Evolutionary conservation across 2,797 vertebrate genomes (phyloP).

Genomic region (Siniperca obscura): DNA sequence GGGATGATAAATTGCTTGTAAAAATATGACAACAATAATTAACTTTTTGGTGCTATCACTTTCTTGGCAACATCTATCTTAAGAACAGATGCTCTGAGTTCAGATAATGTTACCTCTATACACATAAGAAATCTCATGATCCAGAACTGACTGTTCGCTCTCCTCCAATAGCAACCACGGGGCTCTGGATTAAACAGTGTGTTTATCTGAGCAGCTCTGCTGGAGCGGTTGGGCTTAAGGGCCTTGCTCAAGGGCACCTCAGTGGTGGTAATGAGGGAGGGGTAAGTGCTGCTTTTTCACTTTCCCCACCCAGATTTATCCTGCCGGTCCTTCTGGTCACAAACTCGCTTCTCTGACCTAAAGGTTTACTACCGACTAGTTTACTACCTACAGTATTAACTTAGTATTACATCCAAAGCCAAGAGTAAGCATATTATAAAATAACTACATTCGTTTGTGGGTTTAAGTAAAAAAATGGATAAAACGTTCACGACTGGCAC

Average conservation of each 20-base stretch:
- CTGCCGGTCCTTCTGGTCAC: too few relatives aligned
- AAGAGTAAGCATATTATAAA: background rate
- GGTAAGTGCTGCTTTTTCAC: too few relatives aligned
- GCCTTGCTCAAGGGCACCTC: too few relatives aligned
- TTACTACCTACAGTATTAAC: background rate
- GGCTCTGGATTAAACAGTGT: background rate
- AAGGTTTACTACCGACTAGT: background rate
- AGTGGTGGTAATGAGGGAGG: too few relatives aligned
- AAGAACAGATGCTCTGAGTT: constrained; percentile 33
- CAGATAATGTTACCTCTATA: constrained; percentile 14
- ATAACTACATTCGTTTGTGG: background rate
- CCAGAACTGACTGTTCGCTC: background rate
- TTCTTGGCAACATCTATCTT: constrained; percentile 30
- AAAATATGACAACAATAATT: constrained; percentile 30
- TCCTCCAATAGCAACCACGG: background rate
- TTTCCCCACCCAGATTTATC: too few relatives aligned
- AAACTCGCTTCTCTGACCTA: too few relatives aligned
- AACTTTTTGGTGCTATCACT: constrained; percentile 21
- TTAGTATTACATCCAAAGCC: background rate
- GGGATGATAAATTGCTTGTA: constrained; percentile 31
- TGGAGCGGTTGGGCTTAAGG: too few relatives aligned
- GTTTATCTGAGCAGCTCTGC: background rate
- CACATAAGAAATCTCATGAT: background rate
- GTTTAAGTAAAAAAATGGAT: background rate
- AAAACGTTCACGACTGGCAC: background rate